Percentiles rank a stretch among this genome's conserved stretches.
These are phyloP conservation scores for Caenorhabditis auriculariae DNA, from an alignment of 2,888 invertebrate genomes.

Conservation along the genomic window DNA sequence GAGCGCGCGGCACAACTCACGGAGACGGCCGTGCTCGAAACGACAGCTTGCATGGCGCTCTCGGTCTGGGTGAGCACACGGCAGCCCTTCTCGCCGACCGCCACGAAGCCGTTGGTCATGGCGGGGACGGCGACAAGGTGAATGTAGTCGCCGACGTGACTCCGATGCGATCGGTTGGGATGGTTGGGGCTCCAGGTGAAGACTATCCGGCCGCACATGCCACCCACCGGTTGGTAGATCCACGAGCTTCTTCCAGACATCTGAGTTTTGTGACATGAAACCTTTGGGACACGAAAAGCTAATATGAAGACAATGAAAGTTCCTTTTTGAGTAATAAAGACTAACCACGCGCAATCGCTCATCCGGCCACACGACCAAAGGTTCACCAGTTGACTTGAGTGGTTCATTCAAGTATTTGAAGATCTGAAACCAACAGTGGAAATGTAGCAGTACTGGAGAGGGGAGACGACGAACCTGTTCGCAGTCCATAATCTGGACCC, in stretches of 20 bases:
- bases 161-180: conserved; percentile 81
- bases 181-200: conserved; percentile 85
- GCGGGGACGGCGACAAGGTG: conserved; percentile 37
- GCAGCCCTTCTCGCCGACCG: conserved; percentile 36
- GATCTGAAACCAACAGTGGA: conserved; percentile 41
- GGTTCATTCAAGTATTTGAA: conserved; percentile 55
- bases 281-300: not conserved
- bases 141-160: conserved; percentile 81
- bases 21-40: too few relatives aligned
- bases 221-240: conserved; percentile 27
- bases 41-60: not conserved
- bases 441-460: too few relatives aligned
- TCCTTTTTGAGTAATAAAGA: not conserved
- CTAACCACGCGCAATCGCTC: conserved; percentile 69
- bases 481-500: conserved; percentile 19
- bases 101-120: conserved; percentile 34
- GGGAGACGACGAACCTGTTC: conserved; percentile 11
- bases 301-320: not conserved
- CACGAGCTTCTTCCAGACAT: conserved; percentile 26
- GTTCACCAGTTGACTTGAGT: conserved; percentile 49
- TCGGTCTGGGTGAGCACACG: conserved; percentile 10
- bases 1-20: too few relatives aligned
- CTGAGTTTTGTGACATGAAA: conserved; percentile 9
- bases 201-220: conserved; percentile 37
- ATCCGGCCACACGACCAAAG: conserved; percentile 84